A percentile compares a stretch with the other conserved stretches of the same genome.
These are phyloP conservation scores for Orius laevigatus DNA, from an alignment of 1,140 invertebrate genomes.

Conservation along the genomic window DNA sequence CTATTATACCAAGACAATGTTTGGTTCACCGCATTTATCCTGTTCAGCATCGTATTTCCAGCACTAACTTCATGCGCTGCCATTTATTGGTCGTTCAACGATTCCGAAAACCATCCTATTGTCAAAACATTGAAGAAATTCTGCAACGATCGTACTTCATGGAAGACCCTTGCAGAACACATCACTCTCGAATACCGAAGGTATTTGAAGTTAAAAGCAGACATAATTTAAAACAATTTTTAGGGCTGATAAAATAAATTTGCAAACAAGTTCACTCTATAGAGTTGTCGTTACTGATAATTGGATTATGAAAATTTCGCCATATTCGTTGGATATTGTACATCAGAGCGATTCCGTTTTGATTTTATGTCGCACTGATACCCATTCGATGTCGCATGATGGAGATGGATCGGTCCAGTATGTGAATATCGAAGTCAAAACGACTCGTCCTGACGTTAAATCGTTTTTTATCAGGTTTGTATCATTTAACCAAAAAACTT, in stretches of 20 bases:
- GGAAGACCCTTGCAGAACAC: constrained; percentile 47
- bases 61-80: constrained; percentile 31
- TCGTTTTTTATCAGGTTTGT: constrained; percentile 39
- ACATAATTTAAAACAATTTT: constrained; percentile 19
- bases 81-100: constrained; percentile 29
- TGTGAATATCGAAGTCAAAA: constrained; percentile 62
- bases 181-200: constrained; percentile 65
- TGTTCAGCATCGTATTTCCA: constrained; percentile 26
- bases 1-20: constrained; percentile 28
- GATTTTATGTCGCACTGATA: constrained; percentile 53
- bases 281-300: constrained; percentile 64
- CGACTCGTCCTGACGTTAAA: constrained; percentile 34
- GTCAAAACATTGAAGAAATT: constrained; percentile 45
- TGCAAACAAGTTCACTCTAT: constrained; percentile 47
- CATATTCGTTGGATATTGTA: constrained; percentile 54
- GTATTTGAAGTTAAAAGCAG: constrained; percentile 25
- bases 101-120: constrained; percentile 60
- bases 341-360: constrained; percentile 63
- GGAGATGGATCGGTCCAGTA: constrained; percentile 52
- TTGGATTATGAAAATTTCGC: constrained; percentile 74
- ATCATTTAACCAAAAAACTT: neutral
- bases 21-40: constrained; percentile 25
- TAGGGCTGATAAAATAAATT: constrained; percentile 58
- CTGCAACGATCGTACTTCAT: constrained; percentile 38
- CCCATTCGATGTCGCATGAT: constrained; percentile 43